Evolutionary conservation across 2,113 vertebrate species (phyloP), one percentile per base, ranked within the genome.

Genomic region (Siniperca knerii): DNA sequence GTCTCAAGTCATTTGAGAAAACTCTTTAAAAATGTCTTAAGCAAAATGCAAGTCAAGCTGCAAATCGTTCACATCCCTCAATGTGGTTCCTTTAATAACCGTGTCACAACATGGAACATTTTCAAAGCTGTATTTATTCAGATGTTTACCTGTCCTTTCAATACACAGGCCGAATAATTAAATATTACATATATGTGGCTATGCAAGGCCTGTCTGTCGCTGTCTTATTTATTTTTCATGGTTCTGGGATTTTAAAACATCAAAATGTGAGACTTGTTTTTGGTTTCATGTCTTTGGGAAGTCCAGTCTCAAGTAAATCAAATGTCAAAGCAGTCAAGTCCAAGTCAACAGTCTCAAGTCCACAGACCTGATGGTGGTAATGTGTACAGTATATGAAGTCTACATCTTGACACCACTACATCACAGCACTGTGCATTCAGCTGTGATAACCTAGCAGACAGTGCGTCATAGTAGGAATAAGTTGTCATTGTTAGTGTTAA

Each of bases 151-250:
- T 62, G 20, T 20, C 15, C 60, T 35, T 62, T 35, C 57, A 50
- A 50, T 8, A 13, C 18, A 35, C 35, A 70, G n/a, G 21, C 20
- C 11, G 23, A 61, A 18, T 25, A 11, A 52, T 73, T 2, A 73
- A 69, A 69, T 20, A 75, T 69, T 54, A 0, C n/a, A 37, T 1
- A 33, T 62, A 13, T 29, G 35, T 15, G 35, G 64, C 50, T 29
- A 3, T 40, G n/a, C 33, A 62, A 20, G 21, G 29, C 29, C 29
- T 29, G 29, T 29, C 29, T 29, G 29, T 29, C 29, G 29, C 2
- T 29, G 29, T 29, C 7, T 67, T 61, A 33, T 42, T 65, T 15
- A 76, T 81, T 71, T 76, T 60, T 76, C 46, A 57, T 37, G 44
- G 7, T 60, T 75, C 13, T 64, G 55, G 21, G 29, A 29, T 44